phyloP scores from a whole-genome alignment of 2,797 vertebrate genomes.

The Silurus aristotelis region DNA sequence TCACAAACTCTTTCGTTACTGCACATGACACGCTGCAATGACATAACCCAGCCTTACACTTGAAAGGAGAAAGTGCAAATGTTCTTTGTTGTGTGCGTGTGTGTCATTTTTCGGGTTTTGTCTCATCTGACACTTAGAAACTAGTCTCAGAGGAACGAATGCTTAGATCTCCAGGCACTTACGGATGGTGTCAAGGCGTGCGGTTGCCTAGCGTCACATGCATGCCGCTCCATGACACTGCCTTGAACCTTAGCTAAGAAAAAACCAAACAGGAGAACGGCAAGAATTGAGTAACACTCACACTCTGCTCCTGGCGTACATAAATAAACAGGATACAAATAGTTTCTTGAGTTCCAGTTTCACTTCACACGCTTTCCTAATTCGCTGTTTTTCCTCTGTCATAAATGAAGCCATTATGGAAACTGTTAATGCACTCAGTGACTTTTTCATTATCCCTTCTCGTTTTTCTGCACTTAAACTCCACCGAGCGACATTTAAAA shows the following conservation, averaged over 20 bases:
- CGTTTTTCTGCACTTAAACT: constrained; percentile 19
- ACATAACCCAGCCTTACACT: constrained; percentile 47
- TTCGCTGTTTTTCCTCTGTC: neutral
- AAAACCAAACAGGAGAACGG: constrained; percentile 6
- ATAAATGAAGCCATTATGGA: constrained; percentile 48
- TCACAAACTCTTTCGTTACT: constrained; percentile 47
- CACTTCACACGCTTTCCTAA: constrained; percentile 28
- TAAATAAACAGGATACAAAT: constrained; percentile 37
- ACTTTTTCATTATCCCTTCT: constrained; percentile 32
- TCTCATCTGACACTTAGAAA: constrained; percentile 52
- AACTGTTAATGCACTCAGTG: constrained; percentile 32
- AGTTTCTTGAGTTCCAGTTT: constrained; percentile 32
- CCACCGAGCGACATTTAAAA: constrained; percentile 1
- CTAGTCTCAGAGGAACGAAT: constrained; percentile 45
- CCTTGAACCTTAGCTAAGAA: constrained; percentile 57
- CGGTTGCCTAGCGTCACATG: constrained; percentile 54
- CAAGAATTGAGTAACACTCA: constrained; percentile 28
- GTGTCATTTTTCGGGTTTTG: constrained; percentile 37
- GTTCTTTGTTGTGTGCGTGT: constrained; percentile 11
- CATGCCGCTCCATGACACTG: constrained; percentile 51
- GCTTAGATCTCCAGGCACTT: constrained; percentile 56
- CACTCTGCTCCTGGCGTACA: constrained; percentile 30
- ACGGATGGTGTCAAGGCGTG: constrained; percentile 51
- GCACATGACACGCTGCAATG: constrained; percentile 8
- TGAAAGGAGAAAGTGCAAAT: constrained; percentile 54